Evolutionary conservation across 2,113 vertebrate species (phyloP).

Genomic region (Bos indicus): DNA sequence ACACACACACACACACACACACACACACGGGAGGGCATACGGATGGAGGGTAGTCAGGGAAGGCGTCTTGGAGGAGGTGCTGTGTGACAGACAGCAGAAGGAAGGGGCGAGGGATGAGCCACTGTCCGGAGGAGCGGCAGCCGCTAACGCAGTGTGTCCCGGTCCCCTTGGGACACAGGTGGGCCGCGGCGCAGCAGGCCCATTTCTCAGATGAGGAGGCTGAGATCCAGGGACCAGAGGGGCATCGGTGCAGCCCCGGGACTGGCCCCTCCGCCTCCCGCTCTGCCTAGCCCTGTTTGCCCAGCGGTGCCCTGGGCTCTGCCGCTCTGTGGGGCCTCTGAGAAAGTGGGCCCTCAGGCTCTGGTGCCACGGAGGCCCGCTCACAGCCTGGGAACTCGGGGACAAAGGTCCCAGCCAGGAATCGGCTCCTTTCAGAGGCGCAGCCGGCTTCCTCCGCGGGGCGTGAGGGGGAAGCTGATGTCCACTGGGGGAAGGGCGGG

Average conservation of each 20-base stretch:
- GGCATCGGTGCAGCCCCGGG: neutral
- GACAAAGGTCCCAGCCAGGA: slow-evolving; percentile 51
- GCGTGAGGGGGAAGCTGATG: slow-evolving; percentile 61
- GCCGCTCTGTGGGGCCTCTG: neutral
- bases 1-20: neutral
- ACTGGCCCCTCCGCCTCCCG: accelerated
- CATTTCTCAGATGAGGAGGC: neutral
- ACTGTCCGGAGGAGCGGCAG: accelerated
- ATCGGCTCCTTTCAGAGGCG: slow-evolving; percentile 47
- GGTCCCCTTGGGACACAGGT: neutral
- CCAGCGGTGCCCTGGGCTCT: accelerated
- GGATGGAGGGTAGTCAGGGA: neutral
- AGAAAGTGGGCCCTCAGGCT: neutral
- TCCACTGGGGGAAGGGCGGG: neutral
- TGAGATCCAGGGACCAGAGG: neutral
- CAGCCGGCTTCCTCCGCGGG: slow-evolving; percentile 39
- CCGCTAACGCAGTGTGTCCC: accelerated
- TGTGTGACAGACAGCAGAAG: neutral
- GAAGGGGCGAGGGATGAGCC: neutral
- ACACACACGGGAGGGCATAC: neutral
- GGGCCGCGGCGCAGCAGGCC: accelerated
- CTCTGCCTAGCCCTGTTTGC: neutral
- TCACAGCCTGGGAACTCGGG: slow-evolving; percentile 45
- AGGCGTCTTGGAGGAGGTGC: no score
- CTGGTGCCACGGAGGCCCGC: neutral